Evolutionary conservation across 1,140 invertebrate genomes (phyloP).

Genomic region (Chrysoperla carnea): DNA sequence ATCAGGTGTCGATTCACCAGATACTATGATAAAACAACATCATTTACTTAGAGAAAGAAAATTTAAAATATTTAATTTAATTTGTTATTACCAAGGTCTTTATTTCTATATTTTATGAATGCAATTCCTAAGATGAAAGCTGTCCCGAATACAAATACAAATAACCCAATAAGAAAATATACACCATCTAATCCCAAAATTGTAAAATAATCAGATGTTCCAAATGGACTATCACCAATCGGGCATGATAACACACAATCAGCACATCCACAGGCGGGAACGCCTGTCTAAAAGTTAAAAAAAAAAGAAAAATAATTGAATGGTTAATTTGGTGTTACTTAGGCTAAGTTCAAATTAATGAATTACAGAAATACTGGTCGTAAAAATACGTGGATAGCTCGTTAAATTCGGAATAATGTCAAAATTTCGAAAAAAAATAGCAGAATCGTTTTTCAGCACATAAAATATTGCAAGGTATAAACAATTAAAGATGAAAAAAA

Average conservation of each 20-base stretch:
- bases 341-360: background rate
- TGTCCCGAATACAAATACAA: constrained; percentile 12
- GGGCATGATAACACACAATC: constrained; percentile 54
- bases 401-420: background rate
- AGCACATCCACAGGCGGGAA: constrained; percentile 52
- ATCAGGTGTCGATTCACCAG: background rate
- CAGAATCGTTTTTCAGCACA: background rate
- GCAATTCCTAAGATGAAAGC: constrained; percentile 2
- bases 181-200: constrained; percentile 18
- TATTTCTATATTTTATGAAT: constrained; percentile 4
- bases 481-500: no score
- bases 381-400: background rate
- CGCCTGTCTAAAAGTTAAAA: constrained; percentile 17
- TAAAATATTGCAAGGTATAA: constrained; percentile 29
- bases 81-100: constrained; percentile 11
- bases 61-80: background rate
- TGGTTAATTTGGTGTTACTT: background rate
- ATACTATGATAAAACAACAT: background rate
- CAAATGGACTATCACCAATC: constrained; percentile 24
- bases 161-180: constrained; percentile 21
- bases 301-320: background rate
- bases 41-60: background rate
- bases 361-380: background rate
- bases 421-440: background rate
- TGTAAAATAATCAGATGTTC: constrained; percentile 15